Evolutionary conservation across 2,888 invertebrate species (phyloP).

Genomic region (Schizaphis graminum): DNA sequence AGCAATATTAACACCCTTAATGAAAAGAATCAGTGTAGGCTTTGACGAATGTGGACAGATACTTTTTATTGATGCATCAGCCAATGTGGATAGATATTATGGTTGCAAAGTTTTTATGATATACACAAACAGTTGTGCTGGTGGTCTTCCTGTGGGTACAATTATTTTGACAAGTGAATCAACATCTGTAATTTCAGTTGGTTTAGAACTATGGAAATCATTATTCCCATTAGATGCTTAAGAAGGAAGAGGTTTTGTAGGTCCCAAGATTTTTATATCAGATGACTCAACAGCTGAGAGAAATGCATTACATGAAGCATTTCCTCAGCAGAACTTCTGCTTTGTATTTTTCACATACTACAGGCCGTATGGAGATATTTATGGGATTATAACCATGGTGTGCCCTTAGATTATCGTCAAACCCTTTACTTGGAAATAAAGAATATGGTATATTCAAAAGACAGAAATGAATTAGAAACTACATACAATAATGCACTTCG

Average conservation of each 20-base stretch:
- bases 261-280: conserved; percentile 66
- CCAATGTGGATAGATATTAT: conserved; percentile 35
- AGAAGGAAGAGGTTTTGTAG: conserved; percentile 30
- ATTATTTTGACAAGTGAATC: conserved; percentile 47
- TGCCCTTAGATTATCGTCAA: conserved; percentile 35
- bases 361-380: conserved; percentile 67
- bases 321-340: conserved; percentile 60
- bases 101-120: neutral
- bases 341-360: conserved; percentile 67
- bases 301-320: conserved; percentile 63
- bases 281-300: conserved; percentile 66
- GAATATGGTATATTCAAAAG: conserved; percentile 46
- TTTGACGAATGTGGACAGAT: conserved; percentile 27
- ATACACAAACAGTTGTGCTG: conserved; percentile 47
- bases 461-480: conserved; percentile 32
- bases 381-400: conserved; percentile 53
- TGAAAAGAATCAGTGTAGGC: conserved; percentile 41
- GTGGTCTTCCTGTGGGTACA: conserved; percentile 51
- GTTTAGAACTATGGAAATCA: conserved; percentile 19
- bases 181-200: conserved; percentile 4
- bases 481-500: conserved; percentile 7
- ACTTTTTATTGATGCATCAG: conserved; percentile 41
- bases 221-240: neutral
- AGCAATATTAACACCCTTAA: conserved; percentile 14
- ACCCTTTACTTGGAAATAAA: conserved; percentile 49